Percentiles rank a stretch among this genome's conserved stretches.
phyloP scores from a whole-genome alignment of 2,888 invertebrate genomes.

The Eristalinus aeneus region DNA sequence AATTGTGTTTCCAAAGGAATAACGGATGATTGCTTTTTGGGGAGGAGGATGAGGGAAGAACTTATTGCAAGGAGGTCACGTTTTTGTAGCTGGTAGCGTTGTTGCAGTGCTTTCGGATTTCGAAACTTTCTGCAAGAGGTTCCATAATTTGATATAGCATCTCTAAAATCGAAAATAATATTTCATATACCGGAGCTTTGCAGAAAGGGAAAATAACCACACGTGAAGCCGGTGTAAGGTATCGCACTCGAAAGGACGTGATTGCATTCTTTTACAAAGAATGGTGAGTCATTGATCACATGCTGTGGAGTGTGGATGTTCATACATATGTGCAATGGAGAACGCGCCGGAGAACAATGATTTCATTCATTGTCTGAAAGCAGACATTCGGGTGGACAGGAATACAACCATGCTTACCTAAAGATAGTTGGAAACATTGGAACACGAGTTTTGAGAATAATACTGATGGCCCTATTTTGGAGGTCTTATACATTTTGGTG shows the following conservation, averaged over 20 bases:
- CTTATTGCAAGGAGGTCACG: background rate
- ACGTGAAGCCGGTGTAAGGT: background rate
- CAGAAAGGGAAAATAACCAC: background rate
- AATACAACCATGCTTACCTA: too few relatives aligned
- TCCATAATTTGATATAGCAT: background rate
- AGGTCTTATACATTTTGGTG: too few relatives aligned
- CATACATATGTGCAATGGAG: too few relatives aligned
- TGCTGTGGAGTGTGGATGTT: background rate
- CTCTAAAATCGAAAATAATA: background rate
- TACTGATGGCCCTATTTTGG: too few relatives aligned
- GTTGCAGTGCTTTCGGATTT: background rate
- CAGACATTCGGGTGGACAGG: too few relatives aligned
- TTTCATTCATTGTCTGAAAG: too few relatives aligned
- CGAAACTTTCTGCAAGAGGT: background rate
- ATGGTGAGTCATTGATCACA: background rate
- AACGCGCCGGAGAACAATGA: too few relatives aligned
- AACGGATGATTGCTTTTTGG: background rate
- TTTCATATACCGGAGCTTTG: background rate
- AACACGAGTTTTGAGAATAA: too few relatives aligned
- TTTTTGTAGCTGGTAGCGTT: background rate
- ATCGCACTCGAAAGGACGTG: too few relatives aligned
- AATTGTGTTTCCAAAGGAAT: constrained; percentile 22
- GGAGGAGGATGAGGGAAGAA: background rate
- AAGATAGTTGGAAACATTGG: too few relatives aligned
- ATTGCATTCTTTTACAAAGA: background rate